These are phyloP conservation scores for Sterna hirundo DNA, from an alignment of 2,113 vertebrate genomes.

Conservation along the genomic window DNA sequence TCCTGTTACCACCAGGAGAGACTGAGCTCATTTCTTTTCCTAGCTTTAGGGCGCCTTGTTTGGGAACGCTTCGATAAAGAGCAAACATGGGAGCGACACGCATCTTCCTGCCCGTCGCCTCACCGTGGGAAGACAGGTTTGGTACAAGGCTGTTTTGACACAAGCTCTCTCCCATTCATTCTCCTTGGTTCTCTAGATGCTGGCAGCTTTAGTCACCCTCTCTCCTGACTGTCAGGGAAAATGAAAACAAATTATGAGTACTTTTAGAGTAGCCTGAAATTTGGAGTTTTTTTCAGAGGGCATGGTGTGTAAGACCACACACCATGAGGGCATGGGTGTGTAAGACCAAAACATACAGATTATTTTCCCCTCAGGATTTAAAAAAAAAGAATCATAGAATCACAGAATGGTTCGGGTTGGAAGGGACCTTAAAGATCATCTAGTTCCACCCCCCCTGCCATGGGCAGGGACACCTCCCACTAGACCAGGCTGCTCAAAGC, in stretches of 20 bases:
- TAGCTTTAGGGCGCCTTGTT: not conserved
- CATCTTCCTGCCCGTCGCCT: not conserved
- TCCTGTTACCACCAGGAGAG: not conserved
- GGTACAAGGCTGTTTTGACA: not conserved
- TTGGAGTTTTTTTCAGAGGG: not conserved
- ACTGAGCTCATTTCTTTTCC: not conserved
- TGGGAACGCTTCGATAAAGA: not conserved
- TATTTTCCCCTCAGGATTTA: not conserved
- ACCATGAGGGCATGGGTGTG: not conserved
- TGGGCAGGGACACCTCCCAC: too few relatives aligned
- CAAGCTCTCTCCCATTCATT: not conserved
- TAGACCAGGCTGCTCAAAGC: too few relatives aligned
- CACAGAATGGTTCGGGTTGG: too few relatives aligned
- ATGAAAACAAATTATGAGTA: not conserved
- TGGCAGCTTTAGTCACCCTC: not conserved
- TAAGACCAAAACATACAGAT: not conserved
- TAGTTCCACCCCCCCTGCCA: too few relatives aligned
- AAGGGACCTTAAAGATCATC: too few relatives aligned
- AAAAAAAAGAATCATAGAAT: not conserved
- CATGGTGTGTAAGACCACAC: too few relatives aligned
- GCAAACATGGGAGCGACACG: accelerated
- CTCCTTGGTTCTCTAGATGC: not conserved
- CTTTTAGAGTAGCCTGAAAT: not conserved
- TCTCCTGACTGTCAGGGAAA: not conserved
- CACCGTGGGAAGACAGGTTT: not conserved